phyloP scores from a whole-genome alignment of 2,797 vertebrate species.

The Sebastes alutus region DNA sequence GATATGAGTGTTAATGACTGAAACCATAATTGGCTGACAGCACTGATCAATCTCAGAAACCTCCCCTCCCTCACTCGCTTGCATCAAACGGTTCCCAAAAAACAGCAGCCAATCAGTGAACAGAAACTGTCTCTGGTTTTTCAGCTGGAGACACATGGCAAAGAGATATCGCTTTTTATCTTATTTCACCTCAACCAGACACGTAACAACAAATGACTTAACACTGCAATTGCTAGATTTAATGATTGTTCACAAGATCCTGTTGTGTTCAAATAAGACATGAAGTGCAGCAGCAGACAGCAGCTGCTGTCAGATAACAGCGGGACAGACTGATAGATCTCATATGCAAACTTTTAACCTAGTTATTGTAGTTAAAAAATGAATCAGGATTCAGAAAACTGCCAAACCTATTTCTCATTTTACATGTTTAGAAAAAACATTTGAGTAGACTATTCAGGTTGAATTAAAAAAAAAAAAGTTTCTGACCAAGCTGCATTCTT shows the following conservation, averaged over 20 bases:
- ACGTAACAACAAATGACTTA: not conserved
- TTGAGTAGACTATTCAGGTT: not conserved
- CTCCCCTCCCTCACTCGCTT: not conserved
- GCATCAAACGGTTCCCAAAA: constrained; percentile 1
- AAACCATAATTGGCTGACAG: constrained; percentile 30
- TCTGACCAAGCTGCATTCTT: not conserved
- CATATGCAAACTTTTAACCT: constrained; percentile 19
- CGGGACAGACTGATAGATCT: constrained; percentile 9
- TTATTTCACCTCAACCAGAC: not conserved
- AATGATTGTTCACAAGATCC: not conserved
- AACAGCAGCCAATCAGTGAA: not conserved
- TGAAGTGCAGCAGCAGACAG: not conserved
- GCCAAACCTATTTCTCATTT: not conserved
- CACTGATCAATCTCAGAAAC: constrained; percentile 13
- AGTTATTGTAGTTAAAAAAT: constrained; percentile 22
- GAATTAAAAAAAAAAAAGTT: not conserved
- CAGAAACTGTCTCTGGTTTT: not conserved
- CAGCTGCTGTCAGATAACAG: not conserved
- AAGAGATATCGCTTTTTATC: not conserved
- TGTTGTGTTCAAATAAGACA: not conserved
- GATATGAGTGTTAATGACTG: constrained; percentile 15
- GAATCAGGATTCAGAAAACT: not conserved
- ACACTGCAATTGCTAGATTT: not conserved
- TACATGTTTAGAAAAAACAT: not conserved
- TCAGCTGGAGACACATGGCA: not conserved